A percentile compares a stretch with the other conserved stretches of the same genome.
phyloP scores from a whole-genome alignment of 30 jellyfish, hydroid and myxozoan species.

The Aurelia sp. region DNA sequence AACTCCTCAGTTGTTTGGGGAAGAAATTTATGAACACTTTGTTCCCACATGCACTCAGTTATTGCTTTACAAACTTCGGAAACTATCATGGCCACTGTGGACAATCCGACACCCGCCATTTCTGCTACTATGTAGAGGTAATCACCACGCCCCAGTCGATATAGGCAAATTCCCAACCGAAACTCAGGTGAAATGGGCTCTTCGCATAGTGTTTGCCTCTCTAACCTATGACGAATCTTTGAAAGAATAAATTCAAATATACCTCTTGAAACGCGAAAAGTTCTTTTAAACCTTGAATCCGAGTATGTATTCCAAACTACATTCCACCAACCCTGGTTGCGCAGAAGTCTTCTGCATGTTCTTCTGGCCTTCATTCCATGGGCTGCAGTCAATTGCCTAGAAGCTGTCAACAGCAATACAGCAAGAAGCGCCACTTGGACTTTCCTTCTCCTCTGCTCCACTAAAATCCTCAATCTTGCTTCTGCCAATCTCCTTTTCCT shows the following conservation, averaged over 20 bases:
- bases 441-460: background rate
- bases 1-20: slow-evolving; percentile 27
- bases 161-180: slow-evolving; percentile 34
- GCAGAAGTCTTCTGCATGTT: slow-evolving; percentile 4
- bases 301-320: slow-evolving; percentile 23
- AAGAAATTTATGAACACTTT: background rate
- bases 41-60: slow-evolving; percentile 43
- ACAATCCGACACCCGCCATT: slow-evolving; percentile 60
- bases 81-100: slow-evolving; percentile 51
- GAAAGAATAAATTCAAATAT: slow-evolving; percentile 22
- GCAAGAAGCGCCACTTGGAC: background rate
- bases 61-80: slow-evolving; percentile 40
- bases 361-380: background rate
- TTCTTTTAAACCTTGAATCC: slow-evolving; percentile 17
- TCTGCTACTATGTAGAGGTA: slow-evolving; percentile 62
- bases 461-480: too few relatives aligned
- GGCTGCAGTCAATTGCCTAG: background rate
- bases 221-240: slow-evolving; percentile 13
- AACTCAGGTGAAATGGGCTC: slow-evolving; percentile 48
- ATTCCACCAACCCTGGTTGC: slow-evolving; percentile 39
- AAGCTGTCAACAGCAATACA: background rate
- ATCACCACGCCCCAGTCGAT: slow-evolving; percentile 39
- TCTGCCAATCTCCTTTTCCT: too few relatives aligned
- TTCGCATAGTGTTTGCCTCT: slow-evolving; percentile 25
- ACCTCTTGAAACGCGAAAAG: slow-evolving; percentile 19